A percentile compares a stretch with the other conserved stretches of the same genome.
Evolutionary conservation across 2,888 invertebrate genomes (phyloP).

Genomic region (Erpobdella octoculata): DNA sequence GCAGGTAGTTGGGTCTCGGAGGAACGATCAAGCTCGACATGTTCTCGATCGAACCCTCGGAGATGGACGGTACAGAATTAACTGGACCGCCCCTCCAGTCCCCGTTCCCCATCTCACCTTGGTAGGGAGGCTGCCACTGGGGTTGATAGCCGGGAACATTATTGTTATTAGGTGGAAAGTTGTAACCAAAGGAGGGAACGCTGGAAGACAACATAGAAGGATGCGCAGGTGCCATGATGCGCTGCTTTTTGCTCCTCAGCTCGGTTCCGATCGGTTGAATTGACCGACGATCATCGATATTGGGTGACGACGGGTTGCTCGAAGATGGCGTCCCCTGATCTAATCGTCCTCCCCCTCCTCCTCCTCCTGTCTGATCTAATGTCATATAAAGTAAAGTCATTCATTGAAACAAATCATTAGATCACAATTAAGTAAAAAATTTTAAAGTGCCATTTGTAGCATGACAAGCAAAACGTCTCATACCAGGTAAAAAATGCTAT

Average conservation of each 20-base stretch:
- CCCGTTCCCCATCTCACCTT: constrained; percentile 22
- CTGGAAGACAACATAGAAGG: not conserved
- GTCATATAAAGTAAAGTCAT: too few relatives aligned
- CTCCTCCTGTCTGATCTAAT: too few relatives aligned
- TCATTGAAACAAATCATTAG: too few relatives aligned
- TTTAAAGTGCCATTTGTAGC: too few relatives aligned
- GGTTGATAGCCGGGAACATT: not conserved
- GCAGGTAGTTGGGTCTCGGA: not conserved
- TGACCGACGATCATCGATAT: constrained; percentile 22
- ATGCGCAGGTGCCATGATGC: constrained; percentile 8
- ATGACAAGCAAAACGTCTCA: too few relatives aligned
- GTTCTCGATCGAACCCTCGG: not conserved
- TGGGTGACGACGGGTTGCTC: constrained; percentile 38
- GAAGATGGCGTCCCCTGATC: constrained; percentile 35
- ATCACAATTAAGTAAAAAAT: too few relatives aligned
- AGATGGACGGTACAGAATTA: not conserved
- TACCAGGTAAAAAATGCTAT: too few relatives aligned
- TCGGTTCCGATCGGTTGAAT: constrained; percentile 52
- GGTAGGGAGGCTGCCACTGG: constrained; percentile 15
- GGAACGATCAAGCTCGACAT: not conserved
- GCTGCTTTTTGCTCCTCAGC: constrained; percentile 41
- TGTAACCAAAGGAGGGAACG: not conserved
- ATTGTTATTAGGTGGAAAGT: not conserved
- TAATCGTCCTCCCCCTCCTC: not conserved
- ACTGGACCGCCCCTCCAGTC: constrained; percentile 22